Evolutionary conservation across 1,140 invertebrate species (phyloP).

Genomic region (Manduca sexta): DNA sequence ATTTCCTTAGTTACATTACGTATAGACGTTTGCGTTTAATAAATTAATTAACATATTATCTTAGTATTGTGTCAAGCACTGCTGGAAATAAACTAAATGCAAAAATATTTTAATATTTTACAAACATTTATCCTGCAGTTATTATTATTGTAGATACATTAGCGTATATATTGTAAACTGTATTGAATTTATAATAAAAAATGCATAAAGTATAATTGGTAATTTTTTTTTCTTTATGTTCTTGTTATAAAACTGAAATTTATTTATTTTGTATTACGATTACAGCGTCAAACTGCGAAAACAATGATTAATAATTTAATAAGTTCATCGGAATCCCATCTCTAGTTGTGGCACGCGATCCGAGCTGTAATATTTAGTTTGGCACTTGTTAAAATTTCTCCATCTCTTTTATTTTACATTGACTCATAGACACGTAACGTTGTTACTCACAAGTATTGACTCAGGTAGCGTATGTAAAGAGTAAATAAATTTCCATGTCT

Average conservation of each 20-base stretch:
- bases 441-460: conserved; percentile 52
- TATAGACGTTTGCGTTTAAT: neutral
- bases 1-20: neutral
- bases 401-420: conserved; percentile 32
- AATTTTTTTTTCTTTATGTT: too few relatives aligned
- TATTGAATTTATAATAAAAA: too few relatives aligned
- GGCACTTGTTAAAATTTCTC: conserved; percentile 25
- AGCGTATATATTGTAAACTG: too few relatives aligned
- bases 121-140: too few relatives aligned
- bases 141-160: too few relatives aligned
- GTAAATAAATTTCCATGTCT: neutral
- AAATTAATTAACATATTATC: neutral
- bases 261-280: too few relatives aligned
- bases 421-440: conserved; percentile 30
- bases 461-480: conserved; percentile 21
- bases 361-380: conserved; percentile 8
- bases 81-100: too few relatives aligned
- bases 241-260: too few relatives aligned
- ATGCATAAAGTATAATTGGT: too few relatives aligned
- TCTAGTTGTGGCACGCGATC: neutral
- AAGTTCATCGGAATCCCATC: conserved; percentile 2
- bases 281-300: neutral
- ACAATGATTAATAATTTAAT: conserved; percentile 6
- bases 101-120: too few relatives aligned
- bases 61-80: too few relatives aligned